Conservation (phyloP, 2,113 vertebrate genomes). For the Rhegmatorhina hoffmannsi region DNA sequence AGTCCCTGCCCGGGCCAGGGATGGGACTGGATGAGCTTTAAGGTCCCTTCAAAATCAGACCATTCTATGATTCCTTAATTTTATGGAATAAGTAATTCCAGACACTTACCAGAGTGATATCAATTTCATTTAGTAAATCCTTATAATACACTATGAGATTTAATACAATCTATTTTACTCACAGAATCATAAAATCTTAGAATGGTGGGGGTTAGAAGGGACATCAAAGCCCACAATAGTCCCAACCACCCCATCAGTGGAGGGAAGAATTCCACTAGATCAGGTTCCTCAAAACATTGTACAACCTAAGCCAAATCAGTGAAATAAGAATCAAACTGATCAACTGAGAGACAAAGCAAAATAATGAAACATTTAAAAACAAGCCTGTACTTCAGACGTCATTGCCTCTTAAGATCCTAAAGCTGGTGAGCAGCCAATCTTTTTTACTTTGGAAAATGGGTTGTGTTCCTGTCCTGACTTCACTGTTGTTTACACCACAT, state of each 20-base stretch:
- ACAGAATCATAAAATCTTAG: not conserved
- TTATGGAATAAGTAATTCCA: not conserved
- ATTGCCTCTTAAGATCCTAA: not conserved
- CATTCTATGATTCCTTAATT: not conserved
- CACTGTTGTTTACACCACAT: not conserved
- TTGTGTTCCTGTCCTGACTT: not conserved
- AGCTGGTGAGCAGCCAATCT: rapidly evolving
- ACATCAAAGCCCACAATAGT: not conserved
- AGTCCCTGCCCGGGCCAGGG: not conserved
- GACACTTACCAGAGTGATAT: not conserved
- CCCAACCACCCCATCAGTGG: too few relatives aligned
- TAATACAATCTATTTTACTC: not conserved
- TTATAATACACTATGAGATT: not conserved
- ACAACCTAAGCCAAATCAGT: not conserved
- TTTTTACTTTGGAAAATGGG: not conserved
- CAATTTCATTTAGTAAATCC: not conserved
- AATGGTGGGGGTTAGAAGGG: not conserved
- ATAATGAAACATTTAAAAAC: not conserved
- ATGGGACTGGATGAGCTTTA: rapidly evolving
- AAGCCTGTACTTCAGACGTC: not conserved
- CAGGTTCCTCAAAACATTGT: not conserved
- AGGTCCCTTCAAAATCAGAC: too few relatives aligned
- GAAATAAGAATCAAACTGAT: not conserved
- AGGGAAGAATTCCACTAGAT: not conserved
- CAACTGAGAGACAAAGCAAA: not conserved